Evolutionary conservation across 2,113 vertebrate genomes (phyloP), one percentile per base, ranked within the genome.

Genomic region (Pollimyrus isidori): DNA sequence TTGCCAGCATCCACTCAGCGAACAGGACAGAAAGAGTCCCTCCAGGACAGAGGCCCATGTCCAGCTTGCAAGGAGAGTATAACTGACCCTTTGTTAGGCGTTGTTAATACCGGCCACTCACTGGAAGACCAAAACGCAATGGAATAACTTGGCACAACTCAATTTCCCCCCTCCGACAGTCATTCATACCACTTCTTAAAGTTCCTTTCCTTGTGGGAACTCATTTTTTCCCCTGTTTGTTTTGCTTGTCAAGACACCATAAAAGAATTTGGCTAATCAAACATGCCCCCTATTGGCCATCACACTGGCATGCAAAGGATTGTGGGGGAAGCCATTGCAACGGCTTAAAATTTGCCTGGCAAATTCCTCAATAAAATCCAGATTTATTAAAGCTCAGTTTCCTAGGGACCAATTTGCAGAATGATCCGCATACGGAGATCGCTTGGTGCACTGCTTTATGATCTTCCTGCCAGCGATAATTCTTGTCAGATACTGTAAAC

Each of bases 1-100:
- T 90, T 88, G 89, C 69, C 52, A 90, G 86, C 56, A 89, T 91
- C 30, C n/a, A n/a, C 21, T 91, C 58, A 89, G 21, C 52, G 80
- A 92, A 35, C 83, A 91, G 89, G 50, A 35, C 88, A 45, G 85
- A 87, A 84, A 56, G 0, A 0, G 65, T 21, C 23, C n/a, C 0
- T 53, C 56, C 15, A 90, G 84, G 15, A 13, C 6, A 4, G 10
- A 21, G 89, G 48, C 19, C 86, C 86, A 48, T 90, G 89, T 58
- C 86, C 89, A 4, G 76, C 87, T 76, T 85, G 89, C 89, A 56
- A 1, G 88, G 80, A 88, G 90, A 53, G 1, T 50, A 84, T n/a
- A 86, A 76, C 35, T 89, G 26, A 62, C 65, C 69, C 11, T 62
- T 50, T 85, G n/a, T 89, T 42, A 45, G 21, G 35, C 26, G n/a